phyloP scores from a whole-genome alignment of 1,140 invertebrate genomes.

The Drosophila arizonae region DNA sequence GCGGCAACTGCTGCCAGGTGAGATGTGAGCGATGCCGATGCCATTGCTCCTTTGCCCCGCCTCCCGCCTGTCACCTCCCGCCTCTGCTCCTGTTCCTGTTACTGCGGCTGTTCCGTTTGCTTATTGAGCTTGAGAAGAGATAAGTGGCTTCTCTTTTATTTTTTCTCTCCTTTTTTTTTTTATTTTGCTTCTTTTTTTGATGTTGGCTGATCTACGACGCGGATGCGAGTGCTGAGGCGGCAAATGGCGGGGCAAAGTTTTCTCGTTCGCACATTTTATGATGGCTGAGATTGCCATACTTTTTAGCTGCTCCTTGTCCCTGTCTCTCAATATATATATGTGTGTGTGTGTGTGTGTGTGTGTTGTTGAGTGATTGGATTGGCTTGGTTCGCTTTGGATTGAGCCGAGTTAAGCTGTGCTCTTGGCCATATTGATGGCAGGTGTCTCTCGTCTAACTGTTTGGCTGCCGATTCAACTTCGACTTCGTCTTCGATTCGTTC shows the following conservation, averaged over 20 bases:
- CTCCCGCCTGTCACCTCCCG: not conserved
- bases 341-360: conserved; percentile 26
- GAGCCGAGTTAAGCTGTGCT: conserved; percentile 1
- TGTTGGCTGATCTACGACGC: conserved; percentile 64
- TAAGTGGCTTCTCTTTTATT: conserved; percentile 60
- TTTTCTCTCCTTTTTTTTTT: conserved; percentile 10
- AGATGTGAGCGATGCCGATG: conserved; percentile 57
- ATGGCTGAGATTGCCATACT: conserved; percentile 71
- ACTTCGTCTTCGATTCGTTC: conserved; percentile 15
- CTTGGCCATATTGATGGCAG: conserved; percentile 44
- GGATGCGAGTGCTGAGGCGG: conserved; percentile 31
- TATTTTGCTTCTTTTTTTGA: conserved; percentile 19
- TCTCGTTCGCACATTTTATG: conserved; percentile 70
- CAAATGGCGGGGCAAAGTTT: conserved; percentile 56
- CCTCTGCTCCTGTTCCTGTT: not conserved
- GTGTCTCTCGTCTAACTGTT: conserved; percentile 73
- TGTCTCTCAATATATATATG: not conserved
- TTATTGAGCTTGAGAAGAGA: conserved; percentile 65
- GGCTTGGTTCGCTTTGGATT: conserved; percentile 26
- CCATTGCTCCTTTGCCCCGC: conserved; percentile 21
- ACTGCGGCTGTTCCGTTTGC: conserved; percentile 39
- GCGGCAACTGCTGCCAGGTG: conserved; percentile 30
- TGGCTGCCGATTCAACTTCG: conserved; percentile 17
- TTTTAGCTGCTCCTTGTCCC: conserved; percentile 41
- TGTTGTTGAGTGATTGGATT: conserved; percentile 68